phyloP scores from a whole-genome alignment of 1,140 invertebrate species.

The Scylla paramamosain region DNA sequence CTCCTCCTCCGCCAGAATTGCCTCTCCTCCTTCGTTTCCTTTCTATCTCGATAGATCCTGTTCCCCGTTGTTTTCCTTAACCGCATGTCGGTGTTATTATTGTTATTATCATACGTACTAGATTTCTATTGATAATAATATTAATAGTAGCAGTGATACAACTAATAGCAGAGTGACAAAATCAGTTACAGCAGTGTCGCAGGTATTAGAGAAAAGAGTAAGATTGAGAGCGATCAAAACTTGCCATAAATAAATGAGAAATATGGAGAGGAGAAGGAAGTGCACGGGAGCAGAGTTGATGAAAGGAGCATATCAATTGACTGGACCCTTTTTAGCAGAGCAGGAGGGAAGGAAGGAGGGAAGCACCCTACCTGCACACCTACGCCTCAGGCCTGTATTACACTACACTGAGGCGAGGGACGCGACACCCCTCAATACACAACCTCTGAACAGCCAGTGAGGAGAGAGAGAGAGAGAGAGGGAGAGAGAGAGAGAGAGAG shows the following conservation, averaged over 20 bases:
- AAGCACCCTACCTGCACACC: neutral
- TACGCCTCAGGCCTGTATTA: neutral
- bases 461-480: too few relatives aligned
- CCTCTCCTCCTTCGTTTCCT: too few relatives aligned
- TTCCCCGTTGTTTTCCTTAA: too few relatives aligned
- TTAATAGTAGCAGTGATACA: neutral
- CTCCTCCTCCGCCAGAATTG: too few relatives aligned
- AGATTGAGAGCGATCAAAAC: neutral
- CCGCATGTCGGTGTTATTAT: too few relatives aligned
- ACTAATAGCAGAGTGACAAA: neutral
- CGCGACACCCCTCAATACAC: too few relatives aligned
- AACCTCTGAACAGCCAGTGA: too few relatives aligned
- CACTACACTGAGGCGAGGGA: neutral
- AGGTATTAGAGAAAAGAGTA: neutral
- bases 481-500: too few relatives aligned
- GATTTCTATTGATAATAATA: too few relatives aligned
- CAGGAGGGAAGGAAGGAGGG: neutral
- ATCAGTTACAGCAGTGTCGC: neutral
- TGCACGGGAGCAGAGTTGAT: neutral
- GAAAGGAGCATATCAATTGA: neutral
- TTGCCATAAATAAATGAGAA: neutral
- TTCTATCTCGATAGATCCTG: too few relatives aligned
- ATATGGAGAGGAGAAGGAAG: neutral
- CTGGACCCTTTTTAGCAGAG: neutral
- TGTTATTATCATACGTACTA: too few relatives aligned